phyloP scores from a whole-genome alignment of 2,113 vertebrate genomes.

The Mirza zaza region DNA sequence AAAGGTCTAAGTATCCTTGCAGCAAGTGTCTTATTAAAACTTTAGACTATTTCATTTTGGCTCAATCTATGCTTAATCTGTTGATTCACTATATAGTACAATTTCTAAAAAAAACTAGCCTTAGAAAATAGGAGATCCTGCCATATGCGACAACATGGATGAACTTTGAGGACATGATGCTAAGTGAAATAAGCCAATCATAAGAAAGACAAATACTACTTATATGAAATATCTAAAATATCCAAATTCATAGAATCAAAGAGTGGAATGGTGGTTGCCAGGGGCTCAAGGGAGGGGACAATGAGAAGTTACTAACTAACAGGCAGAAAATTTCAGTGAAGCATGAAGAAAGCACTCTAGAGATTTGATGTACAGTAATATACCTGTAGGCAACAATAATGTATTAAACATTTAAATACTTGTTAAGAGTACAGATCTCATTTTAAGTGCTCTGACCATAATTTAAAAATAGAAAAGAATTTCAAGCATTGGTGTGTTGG shows the following conservation, averaged over 20 bases:
- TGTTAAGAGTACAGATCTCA: background rate
- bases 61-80: background rate
- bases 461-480: background rate
- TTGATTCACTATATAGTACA: conserved; percentile 12
- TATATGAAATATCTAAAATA: background rate
- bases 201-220: background rate
- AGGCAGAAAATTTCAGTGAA: background rate
- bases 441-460: background rate
- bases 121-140: background rate
- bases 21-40: conserved; percentile 26
- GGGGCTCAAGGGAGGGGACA: background rate
- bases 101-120: background rate
- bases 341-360: background rate
- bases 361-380: background rate
- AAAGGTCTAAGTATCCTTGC: background rate
- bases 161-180: background rate
- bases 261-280: background rate
- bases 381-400: background rate
- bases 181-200: background rate
- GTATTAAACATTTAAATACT: background rate
- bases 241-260: background rate
- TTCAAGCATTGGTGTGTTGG: conserved; percentile 42
- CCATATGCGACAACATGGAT: background rate
- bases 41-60: background rate
- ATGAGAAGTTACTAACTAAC: background rate